phyloP scores from a whole-genome alignment of 2,113 vertebrate species.

The Hydropotes inermis region DNA sequence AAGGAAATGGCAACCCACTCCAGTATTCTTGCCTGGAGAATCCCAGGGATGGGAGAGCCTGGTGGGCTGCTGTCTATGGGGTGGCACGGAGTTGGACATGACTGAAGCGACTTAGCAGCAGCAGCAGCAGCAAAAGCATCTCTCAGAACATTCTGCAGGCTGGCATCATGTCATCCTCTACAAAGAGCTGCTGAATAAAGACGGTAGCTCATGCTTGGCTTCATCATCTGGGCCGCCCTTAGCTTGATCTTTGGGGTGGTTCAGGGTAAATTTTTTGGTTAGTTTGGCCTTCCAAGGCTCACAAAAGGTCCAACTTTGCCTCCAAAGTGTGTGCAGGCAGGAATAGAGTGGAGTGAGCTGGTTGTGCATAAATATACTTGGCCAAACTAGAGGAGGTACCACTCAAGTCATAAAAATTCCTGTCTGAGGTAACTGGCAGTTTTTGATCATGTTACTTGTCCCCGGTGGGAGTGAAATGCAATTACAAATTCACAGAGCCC shows the following conservation, averaged over 20 bases:
- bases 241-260: neutral
- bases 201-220: neutral
- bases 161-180: neutral
- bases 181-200: neutral
- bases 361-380: accelerated
- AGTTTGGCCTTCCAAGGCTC: neutral
- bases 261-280: neutral
- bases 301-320: neutral
- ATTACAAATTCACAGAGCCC: neutral
- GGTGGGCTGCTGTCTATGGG: no score
- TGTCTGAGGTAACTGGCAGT: neutral
- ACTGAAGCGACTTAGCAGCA: no score
- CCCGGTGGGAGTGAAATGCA: neutral
- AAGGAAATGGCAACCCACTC: no score
- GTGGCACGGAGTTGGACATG: no score
- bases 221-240: neutral
- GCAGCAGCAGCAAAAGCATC: neutral
- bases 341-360: neutral
- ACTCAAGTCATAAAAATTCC: neutral
- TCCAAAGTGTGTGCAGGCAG: neutral
- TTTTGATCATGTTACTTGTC: neutral
- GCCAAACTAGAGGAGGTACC: neutral
- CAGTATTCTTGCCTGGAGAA: no score
- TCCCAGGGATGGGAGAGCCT: no score
- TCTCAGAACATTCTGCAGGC: neutral